Conservation (phyloP, 2,797 vertebrate genomes). For the Gobio occitaniae region DNA sequence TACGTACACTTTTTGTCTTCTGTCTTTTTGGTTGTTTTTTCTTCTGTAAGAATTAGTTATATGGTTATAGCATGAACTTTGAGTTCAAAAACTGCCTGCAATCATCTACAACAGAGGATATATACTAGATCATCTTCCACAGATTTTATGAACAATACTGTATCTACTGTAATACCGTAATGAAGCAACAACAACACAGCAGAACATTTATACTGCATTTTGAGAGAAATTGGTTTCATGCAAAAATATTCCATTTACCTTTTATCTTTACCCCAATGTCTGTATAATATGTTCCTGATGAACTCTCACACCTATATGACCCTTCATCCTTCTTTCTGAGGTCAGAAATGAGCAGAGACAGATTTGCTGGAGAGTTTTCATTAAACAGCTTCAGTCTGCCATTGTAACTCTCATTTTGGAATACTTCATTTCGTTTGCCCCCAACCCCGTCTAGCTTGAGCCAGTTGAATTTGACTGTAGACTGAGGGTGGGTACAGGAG, state of each 20-base stretch:
- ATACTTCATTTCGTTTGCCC: too few species aligned
- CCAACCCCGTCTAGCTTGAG: too few species aligned
- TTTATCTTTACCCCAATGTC: fast-evolving
- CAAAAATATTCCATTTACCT: neutral
- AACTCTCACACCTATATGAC: fast-evolving
- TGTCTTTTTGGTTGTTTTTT: too few species aligned
- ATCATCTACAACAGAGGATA: neutral
- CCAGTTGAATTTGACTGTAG: neutral
- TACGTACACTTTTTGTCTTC: neutral
- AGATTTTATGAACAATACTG: neutral
- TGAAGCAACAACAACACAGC: neutral
- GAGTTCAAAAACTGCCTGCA: too few species aligned
- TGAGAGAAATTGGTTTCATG: neutral
- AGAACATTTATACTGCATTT: neutral
- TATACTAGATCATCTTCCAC: neutral
- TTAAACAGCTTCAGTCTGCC: neutral
- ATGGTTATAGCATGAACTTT: too few species aligned
- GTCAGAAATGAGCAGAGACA: constrained; percentile 20
- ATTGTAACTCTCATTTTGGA: neutral
- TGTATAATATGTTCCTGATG: neutral
- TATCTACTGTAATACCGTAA: neutral
- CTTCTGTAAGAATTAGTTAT: too few species aligned
- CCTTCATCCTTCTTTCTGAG: neutral
- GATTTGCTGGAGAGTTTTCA: neutral
- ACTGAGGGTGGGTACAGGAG: neutral